These are phyloP conservation scores for Lasioglossum pauxillum DNA, from an alignment of 2,888 invertebrate species.

Conservation along the genomic window DNA sequence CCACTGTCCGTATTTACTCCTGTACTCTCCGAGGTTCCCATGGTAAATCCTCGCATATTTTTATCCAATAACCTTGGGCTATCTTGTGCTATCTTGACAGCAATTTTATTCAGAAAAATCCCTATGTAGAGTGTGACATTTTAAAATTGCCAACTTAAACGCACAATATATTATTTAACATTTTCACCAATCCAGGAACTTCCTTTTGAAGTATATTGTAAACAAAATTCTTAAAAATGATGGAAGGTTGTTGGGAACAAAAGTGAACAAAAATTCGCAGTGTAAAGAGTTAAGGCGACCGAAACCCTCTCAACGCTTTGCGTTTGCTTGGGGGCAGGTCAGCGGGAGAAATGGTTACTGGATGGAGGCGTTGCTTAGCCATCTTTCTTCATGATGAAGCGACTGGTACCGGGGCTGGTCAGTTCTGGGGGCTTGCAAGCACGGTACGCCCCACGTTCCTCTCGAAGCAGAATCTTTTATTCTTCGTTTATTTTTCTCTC, in stretches of 20 bases:
- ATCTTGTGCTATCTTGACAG: no score
- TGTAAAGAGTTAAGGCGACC: background rate
- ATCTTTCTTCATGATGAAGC: slow-evolving; percentile 8
- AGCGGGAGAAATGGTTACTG: background rate
- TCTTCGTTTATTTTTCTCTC: background rate
- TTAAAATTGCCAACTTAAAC: no score
- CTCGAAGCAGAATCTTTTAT: background rate
- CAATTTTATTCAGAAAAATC: no score
- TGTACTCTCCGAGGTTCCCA: no score
- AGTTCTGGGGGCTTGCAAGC: background rate
- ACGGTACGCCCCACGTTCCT: background rate
- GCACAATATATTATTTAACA: background rate
- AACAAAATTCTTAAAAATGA: background rate
- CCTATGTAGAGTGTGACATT: no score
- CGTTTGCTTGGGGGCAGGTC: slow-evolving; percentile 2
- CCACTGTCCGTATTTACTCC: no score
- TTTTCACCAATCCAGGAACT: background rate
- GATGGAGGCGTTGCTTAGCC: background rate
- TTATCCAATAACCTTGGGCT: no score
- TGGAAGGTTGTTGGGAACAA: background rate
- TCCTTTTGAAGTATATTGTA: background rate
- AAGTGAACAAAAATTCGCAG: background rate
- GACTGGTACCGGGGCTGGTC: background rate
- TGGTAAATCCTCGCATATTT: no score
- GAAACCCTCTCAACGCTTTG: background rate